These are phyloP conservation scores for Melanotus villosus DNA, from an alignment of 2,888 invertebrate species.

Conservation along the genomic window DNA sequence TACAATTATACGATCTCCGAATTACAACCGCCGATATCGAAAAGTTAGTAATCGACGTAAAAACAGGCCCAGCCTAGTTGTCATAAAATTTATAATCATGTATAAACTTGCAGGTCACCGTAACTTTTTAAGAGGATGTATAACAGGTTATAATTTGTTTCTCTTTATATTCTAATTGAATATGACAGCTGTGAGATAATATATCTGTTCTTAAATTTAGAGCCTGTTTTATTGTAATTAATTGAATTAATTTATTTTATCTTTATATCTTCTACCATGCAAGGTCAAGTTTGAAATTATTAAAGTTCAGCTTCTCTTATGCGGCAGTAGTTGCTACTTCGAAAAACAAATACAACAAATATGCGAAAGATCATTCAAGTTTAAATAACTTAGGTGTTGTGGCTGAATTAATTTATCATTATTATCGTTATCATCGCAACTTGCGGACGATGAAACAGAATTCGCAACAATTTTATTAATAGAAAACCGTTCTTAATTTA, in stretches of 20 bases:
- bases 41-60: conserved; percentile 26
- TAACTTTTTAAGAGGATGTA: conserved; percentile 43
- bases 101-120: conserved; percentile 43
- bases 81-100: conserved; percentile 34
- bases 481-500: too few relatives aligned
- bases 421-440: too few relatives aligned
- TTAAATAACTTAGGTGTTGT: neutral
- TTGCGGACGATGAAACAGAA: too few relatives aligned
- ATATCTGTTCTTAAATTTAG: conserved; percentile 52
- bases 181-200: conserved; percentile 54
- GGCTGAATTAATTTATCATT: conserved; percentile 3
- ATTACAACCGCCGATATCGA: conserved; percentile 7
- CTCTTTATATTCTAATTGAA: conserved; percentile 54
- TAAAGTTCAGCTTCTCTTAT: conserved; percentile 18
- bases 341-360: conserved; percentile 8
- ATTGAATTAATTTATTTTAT: conserved; percentile 51
- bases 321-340: conserved; percentile 1
- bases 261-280: conserved; percentile 27
- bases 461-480: too few relatives aligned
- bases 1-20: conserved; percentile 9
- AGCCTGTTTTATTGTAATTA: conserved; percentile 47
- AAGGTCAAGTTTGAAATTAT: conserved; percentile 32
- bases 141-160: conserved; percentile 53
- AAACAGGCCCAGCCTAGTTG: conserved; percentile 11
- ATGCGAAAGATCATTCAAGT: neutral